Percentiles rank a stretch among this genome's conserved stretches.
These are phyloP conservation scores for Seriola dumerili DNA, from an alignment of 2,113 vertebrate species.

Conservation along the genomic window DNA sequence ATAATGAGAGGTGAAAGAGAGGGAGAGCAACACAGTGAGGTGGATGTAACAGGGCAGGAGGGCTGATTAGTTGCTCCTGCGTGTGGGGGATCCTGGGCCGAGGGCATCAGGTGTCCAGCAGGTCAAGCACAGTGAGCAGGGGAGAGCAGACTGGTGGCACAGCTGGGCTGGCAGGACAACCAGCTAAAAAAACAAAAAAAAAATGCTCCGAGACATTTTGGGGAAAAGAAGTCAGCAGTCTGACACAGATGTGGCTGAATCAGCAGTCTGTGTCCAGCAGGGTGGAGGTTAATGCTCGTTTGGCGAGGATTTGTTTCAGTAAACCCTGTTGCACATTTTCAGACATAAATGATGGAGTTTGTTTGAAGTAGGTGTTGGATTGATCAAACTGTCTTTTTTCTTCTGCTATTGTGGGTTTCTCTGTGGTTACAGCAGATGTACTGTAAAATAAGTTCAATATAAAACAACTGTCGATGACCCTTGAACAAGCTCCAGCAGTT, in stretches of 20 bases:
- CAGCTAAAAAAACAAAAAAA: background rate
- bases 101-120: conserved; percentile 12
- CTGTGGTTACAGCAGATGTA: background rate
- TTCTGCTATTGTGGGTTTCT: background rate
- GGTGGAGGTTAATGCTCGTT: background rate
- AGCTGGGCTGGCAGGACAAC: conserved; percentile 28
- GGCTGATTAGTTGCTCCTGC: conserved; percentile 28
- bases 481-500: conserved; percentile 36
- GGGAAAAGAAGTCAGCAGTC: conserved; percentile 37
- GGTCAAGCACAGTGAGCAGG: conserved; percentile 28
- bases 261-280: conserved; percentile 6
- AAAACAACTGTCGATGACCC: conserved; percentile 1
- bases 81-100: background rate
- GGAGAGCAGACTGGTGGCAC: conserved; percentile 12
- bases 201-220: conserved; percentile 5
- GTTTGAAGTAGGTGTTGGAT: background rate
- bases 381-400: background rate
- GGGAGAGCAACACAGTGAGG: background rate
- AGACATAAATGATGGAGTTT: background rate
- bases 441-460: background rate
- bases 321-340: background rate
- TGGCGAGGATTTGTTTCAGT: background rate
- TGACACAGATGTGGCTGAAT: conserved; percentile 18
- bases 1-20: conserved; percentile 25
- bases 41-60: conserved; percentile 32